These are phyloP conservation scores for Homarus americanus DNA, from an alignment of 1,140 invertebrate genomes.

Conservation along the genomic window DNA sequence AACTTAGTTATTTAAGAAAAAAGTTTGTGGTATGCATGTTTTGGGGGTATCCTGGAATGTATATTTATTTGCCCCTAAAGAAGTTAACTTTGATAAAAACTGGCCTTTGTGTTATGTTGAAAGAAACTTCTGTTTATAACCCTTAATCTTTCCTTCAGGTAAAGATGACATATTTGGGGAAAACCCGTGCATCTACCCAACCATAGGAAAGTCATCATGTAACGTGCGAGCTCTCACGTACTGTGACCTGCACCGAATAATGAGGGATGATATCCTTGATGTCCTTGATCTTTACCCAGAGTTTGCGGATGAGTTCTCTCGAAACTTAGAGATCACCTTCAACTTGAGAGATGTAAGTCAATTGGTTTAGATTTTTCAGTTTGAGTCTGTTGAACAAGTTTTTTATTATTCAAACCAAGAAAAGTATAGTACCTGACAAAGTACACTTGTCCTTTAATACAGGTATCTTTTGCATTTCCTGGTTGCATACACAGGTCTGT, in stretches of 20 bases:
- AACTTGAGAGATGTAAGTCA: constrained; percentile 95
- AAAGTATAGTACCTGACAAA: too few species aligned
- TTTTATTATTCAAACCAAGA: too few species aligned
- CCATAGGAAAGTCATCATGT: constrained; percentile 97
- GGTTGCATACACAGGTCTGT: too few species aligned
- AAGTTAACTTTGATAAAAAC: too few species aligned
- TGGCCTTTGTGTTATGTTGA: background rate
- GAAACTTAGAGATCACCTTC: constrained; percentile 97
- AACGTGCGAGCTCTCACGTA: constrained; percentile 99
- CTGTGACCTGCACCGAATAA: constrained; percentile 98
- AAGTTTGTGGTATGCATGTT: too few species aligned
- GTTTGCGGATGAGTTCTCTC: constrained; percentile 94
- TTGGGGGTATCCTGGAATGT: too few species aligned
- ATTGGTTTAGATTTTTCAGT: background rate
- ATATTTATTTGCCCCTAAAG: too few species aligned
- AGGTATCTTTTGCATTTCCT: too few species aligned
- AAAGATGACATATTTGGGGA: constrained; percentile 99
- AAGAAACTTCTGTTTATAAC: background rate
- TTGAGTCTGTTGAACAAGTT: too few species aligned
- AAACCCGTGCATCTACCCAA: constrained; percentile 94
- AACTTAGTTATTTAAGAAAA: too few species aligned
- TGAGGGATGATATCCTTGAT: constrained; percentile 97
- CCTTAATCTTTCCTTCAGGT: constrained; percentile 81
- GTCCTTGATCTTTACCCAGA: constrained; percentile 98
- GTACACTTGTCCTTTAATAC: too few species aligned